Evolutionary conservation across 1,140 invertebrate species (phyloP).

Genomic region (Holotrichia oblita): DNA sequence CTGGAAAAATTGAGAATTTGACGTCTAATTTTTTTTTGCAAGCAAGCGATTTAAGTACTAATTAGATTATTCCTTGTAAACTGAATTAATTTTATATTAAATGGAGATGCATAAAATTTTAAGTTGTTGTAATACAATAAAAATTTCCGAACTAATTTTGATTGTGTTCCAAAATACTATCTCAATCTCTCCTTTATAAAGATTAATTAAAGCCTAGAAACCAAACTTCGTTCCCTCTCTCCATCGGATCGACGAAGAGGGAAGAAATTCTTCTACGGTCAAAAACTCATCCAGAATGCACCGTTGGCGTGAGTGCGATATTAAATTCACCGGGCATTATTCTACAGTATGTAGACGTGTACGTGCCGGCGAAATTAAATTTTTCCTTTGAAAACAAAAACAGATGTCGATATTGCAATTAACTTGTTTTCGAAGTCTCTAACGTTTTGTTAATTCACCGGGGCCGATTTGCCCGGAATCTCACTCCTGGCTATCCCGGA

Average conservation of each 20-base stretch:
- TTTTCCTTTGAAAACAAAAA: conserved; percentile 31
- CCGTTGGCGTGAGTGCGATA: background rate
- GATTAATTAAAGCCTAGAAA: too few species aligned
- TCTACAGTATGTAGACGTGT: background rate
- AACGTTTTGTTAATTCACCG: conserved; percentile 23
- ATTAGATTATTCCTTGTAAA: too few species aligned
- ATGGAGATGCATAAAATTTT: too few species aligned
- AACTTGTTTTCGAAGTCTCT: conserved; percentile 34
- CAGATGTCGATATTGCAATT: conserved; percentile 36
- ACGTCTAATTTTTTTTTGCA: too few species aligned
- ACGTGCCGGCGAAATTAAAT: conserved; percentile 25
- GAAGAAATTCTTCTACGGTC: background rate
- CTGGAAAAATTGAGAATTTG: too few species aligned
- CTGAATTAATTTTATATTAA: too few species aligned
- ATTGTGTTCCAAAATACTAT: too few species aligned
- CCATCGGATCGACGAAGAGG: background rate
- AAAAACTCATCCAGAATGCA: background rate
- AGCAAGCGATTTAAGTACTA: too few species aligned
- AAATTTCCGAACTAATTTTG: too few species aligned
- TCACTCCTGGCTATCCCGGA: background rate
- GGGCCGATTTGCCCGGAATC: background rate
- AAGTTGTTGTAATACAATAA: too few species aligned
- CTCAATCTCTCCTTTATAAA: too few species aligned
- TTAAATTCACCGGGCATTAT: background rate
- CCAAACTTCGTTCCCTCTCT: too few species aligned